Percentiles rank a stretch among this genome's conserved stretches.
Conservation (phyloP, 1,140 invertebrate species). For the silkworm (Bombyx mori) region ASM3026992v2 NC_085115.1:12020001-12020500, state of each 20-base stretch:
- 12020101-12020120: conserved; percentile 52
- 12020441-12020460: conserved; percentile 65
- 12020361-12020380: conserved; percentile 15
- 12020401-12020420: conserved; percentile 35
- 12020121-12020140: conserved; percentile 52
- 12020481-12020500: conserved; percentile 39
- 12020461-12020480: conserved; percentile 66
- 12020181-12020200: too few species aligned
- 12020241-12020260: too few species aligned
- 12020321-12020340: conserved; percentile 9
- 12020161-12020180: conserved; percentile 2
- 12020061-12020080: conserved; percentile 33
- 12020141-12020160: conserved; percentile 40
- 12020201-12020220: too few species aligned
- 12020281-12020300: background rate
- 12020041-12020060: conserved; percentile 21
- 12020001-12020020: too few species aligned
- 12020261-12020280: too few species aligned
- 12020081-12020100: conserved; percentile 23
- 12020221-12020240: too few species aligned
- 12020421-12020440: conserved; percentile 55
- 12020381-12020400: conserved; percentile 25
- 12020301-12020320: background rate
- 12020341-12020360: conserved; percentile 16
- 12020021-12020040: too few species aligned